Evolutionary conservation across 2,113 vertebrate species (phyloP).

Genomic region (Psittacus erithacus): DNA sequence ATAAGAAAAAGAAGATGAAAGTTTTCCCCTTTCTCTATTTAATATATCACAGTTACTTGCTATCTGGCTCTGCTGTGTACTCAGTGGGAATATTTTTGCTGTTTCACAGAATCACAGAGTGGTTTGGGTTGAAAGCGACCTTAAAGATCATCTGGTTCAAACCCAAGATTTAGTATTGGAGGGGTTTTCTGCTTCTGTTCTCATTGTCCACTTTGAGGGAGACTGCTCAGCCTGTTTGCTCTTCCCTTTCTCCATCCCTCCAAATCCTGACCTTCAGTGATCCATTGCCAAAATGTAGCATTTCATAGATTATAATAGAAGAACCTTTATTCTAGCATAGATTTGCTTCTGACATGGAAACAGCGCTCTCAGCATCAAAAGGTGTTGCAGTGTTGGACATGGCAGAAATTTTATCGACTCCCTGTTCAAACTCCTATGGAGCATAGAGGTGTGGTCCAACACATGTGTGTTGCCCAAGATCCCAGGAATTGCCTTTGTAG

Average conservation of each 20-base stretch:
- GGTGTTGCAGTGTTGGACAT: not conserved
- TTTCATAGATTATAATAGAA: not conserved
- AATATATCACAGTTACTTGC: not conserved
- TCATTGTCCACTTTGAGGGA: not conserved
- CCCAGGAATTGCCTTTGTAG: not conserved
- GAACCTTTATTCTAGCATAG: not conserved
- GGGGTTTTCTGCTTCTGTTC: not conserved
- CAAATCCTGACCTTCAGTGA: not conserved
- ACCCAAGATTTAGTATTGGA: not conserved
- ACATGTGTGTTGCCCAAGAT: accelerated
- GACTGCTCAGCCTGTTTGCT: too few relatives aligned
- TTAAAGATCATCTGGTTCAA: not conserved
- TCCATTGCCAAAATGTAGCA: not conserved
- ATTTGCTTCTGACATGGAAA: not conserved
- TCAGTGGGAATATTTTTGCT: not conserved
- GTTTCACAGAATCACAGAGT: not conserved
- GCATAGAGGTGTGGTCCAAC: not conserved
- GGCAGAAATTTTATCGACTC: not conserved
- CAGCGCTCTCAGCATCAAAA: not conserved
- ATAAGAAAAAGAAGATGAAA: not conserved
- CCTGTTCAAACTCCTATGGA: accelerated
- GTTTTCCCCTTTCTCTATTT: not conserved
- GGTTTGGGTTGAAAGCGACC: not conserved
- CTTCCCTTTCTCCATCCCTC: not conserved
- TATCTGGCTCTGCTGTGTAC: not conserved